phyloP scores from a whole-genome alignment of 2,888 invertebrate species.

The Apoderus coryli region DNA sequence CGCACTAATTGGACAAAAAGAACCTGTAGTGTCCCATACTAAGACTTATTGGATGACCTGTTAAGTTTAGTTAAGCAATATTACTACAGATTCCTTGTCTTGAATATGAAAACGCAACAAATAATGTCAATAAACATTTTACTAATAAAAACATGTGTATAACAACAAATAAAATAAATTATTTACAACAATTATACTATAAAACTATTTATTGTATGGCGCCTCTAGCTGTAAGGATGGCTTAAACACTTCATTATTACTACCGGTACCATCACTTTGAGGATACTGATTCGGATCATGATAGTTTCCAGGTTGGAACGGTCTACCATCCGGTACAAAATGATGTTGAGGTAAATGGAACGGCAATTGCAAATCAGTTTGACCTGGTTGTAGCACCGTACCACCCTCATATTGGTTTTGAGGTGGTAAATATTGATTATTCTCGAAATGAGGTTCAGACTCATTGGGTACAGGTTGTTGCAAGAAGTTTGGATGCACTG shows the following conservation, averaged over 20 bases:
- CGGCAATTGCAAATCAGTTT: conserved; percentile 27
- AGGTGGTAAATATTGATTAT: conserved; percentile 11
- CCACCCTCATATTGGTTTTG: conserved; percentile 13
- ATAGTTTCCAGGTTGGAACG: conserved; percentile 14
- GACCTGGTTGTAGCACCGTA: conserved; percentile 25
- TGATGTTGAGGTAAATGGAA: conserved; percentile 26
- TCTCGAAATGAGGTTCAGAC: conserved; percentile 10
- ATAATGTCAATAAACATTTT: too few species aligned
- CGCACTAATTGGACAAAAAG: too few species aligned
- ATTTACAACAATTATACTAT: too few species aligned
- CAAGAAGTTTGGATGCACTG: conserved; percentile 13
- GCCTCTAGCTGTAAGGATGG: conserved; percentile 23
- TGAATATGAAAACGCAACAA: too few species aligned
- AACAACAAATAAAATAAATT: too few species aligned
- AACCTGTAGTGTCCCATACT: too few species aligned
- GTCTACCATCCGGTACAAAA: conserved; percentile 17
- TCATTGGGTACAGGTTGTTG: conserved; percentile 17
- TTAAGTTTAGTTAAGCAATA: too few species aligned
- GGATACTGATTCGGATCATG: conserved; percentile 9
- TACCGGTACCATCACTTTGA: conserved; percentile 8
- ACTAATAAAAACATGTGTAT: too few species aligned
- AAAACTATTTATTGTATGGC: conserved; percentile 22
- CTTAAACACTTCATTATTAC: conserved; percentile 16
- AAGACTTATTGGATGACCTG: too few species aligned
- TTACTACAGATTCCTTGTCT: too few species aligned